Conservation (phyloP, 2,888 invertebrate species). For the Drosophila setosimentum region DNA sequence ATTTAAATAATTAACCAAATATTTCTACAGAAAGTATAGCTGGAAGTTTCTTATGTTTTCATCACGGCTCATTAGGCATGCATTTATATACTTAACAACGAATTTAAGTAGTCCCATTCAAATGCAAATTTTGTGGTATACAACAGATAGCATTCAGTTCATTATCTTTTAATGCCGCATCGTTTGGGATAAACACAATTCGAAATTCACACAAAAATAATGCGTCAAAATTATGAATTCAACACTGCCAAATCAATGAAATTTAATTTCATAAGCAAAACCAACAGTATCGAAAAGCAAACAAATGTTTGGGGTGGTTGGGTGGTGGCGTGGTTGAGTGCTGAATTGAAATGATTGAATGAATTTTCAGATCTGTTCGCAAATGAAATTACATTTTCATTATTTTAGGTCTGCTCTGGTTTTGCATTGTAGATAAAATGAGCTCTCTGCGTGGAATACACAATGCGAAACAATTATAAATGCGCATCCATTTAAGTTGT, state of each 20-base stretch:
- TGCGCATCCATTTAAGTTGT: slow-evolving; percentile 71
- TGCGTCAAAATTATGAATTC: slow-evolving; percentile 82
- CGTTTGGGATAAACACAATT: slow-evolving; percentile 67
- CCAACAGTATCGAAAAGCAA: slow-evolving; percentile 55
- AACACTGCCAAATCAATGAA: slow-evolving; percentile 81
- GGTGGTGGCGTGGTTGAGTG: not conserved
- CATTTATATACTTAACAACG: slow-evolving; percentile 11
- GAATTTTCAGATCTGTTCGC: slow-evolving; percentile 47
- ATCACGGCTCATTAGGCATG: slow-evolving; percentile 38
- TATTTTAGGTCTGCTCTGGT: slow-evolving; percentile 51
- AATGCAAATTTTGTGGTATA: slow-evolving; percentile 45
- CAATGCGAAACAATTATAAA: slow-evolving; percentile 74
- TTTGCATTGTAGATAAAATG: slow-evolving; percentile 55
- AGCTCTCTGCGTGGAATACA: slow-evolving; percentile 23
- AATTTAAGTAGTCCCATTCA: slow-evolving; percentile 49
- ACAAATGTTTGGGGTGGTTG: slow-evolving; percentile 33
- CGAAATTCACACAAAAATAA: slow-evolving; percentile 78
- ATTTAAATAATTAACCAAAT: slow-evolving; percentile 5
- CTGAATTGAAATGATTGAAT: slow-evolving; percentile 50
- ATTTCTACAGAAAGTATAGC: not conserved
- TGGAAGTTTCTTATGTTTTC: slow-evolving; percentile 5
- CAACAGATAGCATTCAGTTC: slow-evolving; percentile 34
- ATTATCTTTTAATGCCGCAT: slow-evolving; percentile 74
- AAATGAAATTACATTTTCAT: slow-evolving; percentile 80
- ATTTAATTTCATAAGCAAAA: slow-evolving; percentile 76